These are phyloP conservation scores for Leptinotarsa rubiginosa DNA, from an alignment of 2,888 invertebrate species.

Conservation along the genomic window DNA sequence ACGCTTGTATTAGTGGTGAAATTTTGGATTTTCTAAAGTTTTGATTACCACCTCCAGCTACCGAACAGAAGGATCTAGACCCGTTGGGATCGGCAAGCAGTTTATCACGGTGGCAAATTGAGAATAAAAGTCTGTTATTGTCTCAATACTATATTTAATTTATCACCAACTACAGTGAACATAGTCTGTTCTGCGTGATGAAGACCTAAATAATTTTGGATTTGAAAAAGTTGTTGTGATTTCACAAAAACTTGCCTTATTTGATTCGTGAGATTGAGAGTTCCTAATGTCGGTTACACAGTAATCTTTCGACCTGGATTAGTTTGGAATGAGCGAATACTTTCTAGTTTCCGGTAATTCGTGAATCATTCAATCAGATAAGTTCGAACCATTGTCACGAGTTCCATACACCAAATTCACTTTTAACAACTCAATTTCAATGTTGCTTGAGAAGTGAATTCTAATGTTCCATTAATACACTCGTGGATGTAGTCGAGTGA, in stretches of 20 bases:
- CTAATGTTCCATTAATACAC: not conserved
- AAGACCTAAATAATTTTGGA: not conserved
- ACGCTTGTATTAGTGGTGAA: too few species aligned
- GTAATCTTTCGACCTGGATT: conserved; percentile 13
- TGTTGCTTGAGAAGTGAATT: conserved; percentile 11
- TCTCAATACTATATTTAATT: too few species aligned
- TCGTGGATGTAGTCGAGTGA: not conserved
- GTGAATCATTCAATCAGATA: conserved; percentile 13
- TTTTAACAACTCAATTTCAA: conserved; percentile 21
- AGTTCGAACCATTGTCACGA: conserved; percentile 17
- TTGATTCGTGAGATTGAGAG: not conserved
- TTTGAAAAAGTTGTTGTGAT: not conserved
- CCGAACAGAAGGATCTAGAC: too few species aligned
- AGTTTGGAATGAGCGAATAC: conserved; percentile 9
- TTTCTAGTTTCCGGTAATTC: conserved; percentile 18
- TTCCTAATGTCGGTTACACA: not conserved
- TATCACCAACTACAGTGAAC: too few species aligned
- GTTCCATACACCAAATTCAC: conserved; percentile 13
- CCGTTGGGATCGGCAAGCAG: too few species aligned
- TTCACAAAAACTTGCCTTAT: not conserved
- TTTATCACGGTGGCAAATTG: too few species aligned
- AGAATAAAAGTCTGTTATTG: too few species aligned
- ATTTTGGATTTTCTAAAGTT: too few species aligned
- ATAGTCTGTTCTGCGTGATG: too few species aligned
- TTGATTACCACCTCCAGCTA: too few species aligned